phyloP scores from a whole-genome alignment of 1,140 invertebrate genomes.

The Homalodisca vitripennis region DNA sequence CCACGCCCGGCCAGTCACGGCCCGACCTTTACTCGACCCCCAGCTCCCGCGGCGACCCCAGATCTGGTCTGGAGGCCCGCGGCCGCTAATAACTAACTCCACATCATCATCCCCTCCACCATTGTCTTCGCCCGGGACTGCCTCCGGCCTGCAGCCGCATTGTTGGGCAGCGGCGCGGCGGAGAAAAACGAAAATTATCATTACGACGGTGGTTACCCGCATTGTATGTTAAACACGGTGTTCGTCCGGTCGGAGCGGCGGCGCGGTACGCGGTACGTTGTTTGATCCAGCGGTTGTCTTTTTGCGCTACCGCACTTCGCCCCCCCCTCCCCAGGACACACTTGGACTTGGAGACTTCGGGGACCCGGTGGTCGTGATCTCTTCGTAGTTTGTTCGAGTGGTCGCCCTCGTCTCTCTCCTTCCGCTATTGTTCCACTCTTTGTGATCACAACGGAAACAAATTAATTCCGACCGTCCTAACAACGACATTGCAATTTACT shows the following conservation, averaged over 20 bases:
- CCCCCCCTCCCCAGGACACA: no score
- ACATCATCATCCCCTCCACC: not conserved
- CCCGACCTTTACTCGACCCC: constrained; percentile 18
- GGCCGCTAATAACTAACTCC: not conserved
- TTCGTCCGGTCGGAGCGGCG: not conserved
- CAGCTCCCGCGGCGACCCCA: constrained; percentile 14
- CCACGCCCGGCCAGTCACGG: constrained; percentile 10
- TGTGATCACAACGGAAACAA: no score
- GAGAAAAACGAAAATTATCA: constrained; percentile 16
- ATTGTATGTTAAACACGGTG: constrained; percentile 12
- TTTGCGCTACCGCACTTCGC: not conserved
- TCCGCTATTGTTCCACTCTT: no score
- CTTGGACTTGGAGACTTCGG: no score
- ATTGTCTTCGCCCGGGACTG: not conserved
- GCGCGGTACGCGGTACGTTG: no score
- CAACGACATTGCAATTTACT: no score
- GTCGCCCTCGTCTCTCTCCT: no score
- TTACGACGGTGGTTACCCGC: constrained; percentile 3
- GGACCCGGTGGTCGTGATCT: no score
- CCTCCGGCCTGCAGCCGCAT: constrained; percentile 9
- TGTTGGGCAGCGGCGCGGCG: no score
- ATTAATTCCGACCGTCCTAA: no score
- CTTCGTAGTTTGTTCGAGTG: no score
- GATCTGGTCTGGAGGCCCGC: not conserved
- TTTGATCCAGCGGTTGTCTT: not conserved